Percentiles rank a stretch among this genome's conserved stretches.
phyloP scores from a whole-genome alignment of 2,888 invertebrate species.

The Camptogramma bilineatum region DNA sequence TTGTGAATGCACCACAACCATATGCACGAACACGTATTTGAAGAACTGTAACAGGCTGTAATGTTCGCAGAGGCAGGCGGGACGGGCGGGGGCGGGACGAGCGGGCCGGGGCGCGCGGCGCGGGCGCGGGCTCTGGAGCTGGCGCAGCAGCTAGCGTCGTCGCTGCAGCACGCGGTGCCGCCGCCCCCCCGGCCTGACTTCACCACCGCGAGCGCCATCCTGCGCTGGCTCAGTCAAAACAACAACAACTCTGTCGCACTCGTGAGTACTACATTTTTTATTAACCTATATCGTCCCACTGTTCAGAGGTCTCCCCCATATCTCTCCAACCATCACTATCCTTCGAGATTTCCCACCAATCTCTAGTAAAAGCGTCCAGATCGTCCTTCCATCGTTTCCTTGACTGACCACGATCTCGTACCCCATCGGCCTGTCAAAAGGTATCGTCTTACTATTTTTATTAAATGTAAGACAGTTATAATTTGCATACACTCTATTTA shows the following conservation, averaged over 20 bases:
- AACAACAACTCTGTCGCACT: slow-evolving; percentile 78
- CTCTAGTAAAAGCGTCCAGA: too few relatives aligned
- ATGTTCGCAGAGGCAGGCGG: slow-evolving; percentile 70
- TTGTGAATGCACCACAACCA: too few relatives aligned
- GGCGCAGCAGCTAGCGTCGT: slow-evolving; percentile 87
- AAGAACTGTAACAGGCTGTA: background rate
- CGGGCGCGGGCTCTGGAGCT: slow-evolving; percentile 86
- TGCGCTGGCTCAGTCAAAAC: slow-evolving; percentile 88
- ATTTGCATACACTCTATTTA: too few relatives aligned
- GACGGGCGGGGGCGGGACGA: slow-evolving; percentile 58
- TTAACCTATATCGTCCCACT: background rate
- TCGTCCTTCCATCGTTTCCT: too few relatives aligned
- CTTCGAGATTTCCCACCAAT: too few relatives aligned
- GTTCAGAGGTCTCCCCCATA: too few relatives aligned
- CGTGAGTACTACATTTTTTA: slow-evolving; percentile 57
- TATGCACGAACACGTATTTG: too few relatives aligned
- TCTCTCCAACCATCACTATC: too few relatives aligned
- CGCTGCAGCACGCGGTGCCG: slow-evolving; percentile 87
- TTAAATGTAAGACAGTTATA: too few relatives aligned
- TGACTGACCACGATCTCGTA: too few relatives aligned
- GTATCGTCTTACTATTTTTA: too few relatives aligned
- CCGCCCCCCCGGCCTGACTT: slow-evolving; percentile 88
- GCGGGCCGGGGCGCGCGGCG: slow-evolving; percentile 75
- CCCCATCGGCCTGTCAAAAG: too few relatives aligned
- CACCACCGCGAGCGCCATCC: slow-evolving; percentile 87